phyloP scores from a whole-genome alignment of 1,140 invertebrate genomes.

The Chrysoperla carnea region DNA sequence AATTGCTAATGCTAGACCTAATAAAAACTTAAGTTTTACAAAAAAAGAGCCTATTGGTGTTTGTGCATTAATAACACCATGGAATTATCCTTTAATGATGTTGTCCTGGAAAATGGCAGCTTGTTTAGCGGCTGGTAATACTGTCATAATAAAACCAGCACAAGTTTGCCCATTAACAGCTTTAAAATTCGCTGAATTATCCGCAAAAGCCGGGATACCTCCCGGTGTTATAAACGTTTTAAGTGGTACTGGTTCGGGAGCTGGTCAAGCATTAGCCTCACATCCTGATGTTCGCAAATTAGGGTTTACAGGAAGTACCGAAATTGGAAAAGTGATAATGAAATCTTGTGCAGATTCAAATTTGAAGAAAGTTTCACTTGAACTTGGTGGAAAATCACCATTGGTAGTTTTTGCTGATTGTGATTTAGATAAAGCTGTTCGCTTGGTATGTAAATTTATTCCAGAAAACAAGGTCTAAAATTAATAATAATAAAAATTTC shows the following conservation, averaged over 20 bases:
- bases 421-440: constrained; percentile 83
- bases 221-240: constrained; percentile 89
- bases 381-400: constrained; percentile 90
- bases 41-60: constrained; percentile 82
- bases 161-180: constrained; percentile 84
- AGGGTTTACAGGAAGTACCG: constrained; percentile 88
- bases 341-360: constrained; percentile 74
- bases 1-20: constrained; percentile 73
- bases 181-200: constrained; percentile 82
- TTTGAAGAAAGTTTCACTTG: constrained; percentile 83
- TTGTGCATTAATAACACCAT: constrained; percentile 87
- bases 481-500: background rate
- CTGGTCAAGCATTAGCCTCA: constrained; percentile 70
- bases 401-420: constrained; percentile 85
- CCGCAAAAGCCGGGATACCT: constrained; percentile 73
- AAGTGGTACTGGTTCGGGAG: constrained; percentile 50
- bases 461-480: background rate
- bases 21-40: constrained; percentile 75
- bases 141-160: constrained; percentile 85
- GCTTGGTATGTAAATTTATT: constrained; percentile 43
- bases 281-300: constrained; percentile 75
- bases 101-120: constrained; percentile 97
- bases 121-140: constrained; percentile 85
- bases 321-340: constrained; percentile 77
- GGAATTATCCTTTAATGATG: constrained; percentile 98